Conservation (phyloP, 2,888 invertebrate genomes). For the Keiferia lycopersicella region DNA sequence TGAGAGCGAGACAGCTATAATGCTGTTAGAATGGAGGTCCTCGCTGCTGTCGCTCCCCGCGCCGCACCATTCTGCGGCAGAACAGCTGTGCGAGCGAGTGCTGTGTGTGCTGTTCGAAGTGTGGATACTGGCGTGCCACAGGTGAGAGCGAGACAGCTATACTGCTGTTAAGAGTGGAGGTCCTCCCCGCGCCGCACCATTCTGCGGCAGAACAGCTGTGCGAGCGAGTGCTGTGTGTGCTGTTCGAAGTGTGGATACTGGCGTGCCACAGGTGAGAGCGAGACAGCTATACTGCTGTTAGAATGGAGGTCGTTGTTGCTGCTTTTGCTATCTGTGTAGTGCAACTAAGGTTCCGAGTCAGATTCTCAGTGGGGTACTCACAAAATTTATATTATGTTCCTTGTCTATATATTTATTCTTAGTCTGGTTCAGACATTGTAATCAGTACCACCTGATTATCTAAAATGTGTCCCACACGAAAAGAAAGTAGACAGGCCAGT, state of each 20-base stretch:
- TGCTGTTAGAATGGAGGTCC: no score
- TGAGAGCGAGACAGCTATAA: slow-evolving; percentile 31
- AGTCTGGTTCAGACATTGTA: no score
- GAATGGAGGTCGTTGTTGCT: slow-evolving; percentile 63
- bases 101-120: slow-evolving; percentile 95
- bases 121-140: slow-evolving; percentile 81
- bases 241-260: slow-evolving; percentile 90
- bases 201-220: slow-evolving; percentile 97
- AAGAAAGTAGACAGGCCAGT: no score
- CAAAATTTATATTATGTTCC: no score
- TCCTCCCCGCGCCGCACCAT: slow-evolving; percentile 96
- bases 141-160: slow-evolving; percentile 44
- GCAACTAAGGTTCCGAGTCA: no score
- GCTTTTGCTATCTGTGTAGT: no score
- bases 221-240: slow-evolving; percentile 94
- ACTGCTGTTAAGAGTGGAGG: slow-evolving; percentile 18
- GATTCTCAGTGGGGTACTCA: no score
- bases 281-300: not conserved
- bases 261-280: slow-evolving; percentile 75
- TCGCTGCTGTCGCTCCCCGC: no score
- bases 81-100: slow-evolving; percentile 96
- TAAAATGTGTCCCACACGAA: no score
- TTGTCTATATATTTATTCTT: no score
- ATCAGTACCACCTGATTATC: no score
- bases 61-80: slow-evolving; percentile 96